Evolutionary conservation across 1,140 invertebrate genomes (phyloP).

Genomic region (Megalopta genalis): DNA sequence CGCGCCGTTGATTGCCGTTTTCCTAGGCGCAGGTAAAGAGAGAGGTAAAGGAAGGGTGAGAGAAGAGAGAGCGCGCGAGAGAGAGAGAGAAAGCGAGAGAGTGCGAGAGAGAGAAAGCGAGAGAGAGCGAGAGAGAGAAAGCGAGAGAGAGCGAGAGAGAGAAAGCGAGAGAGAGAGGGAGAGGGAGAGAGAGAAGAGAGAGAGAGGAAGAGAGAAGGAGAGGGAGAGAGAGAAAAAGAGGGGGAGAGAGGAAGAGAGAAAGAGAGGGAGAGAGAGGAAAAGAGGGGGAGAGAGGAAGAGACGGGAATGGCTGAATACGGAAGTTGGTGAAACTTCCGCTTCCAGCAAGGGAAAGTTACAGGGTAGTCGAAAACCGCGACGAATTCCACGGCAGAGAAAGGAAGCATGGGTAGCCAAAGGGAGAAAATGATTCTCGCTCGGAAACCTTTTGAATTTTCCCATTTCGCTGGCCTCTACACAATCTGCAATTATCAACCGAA

Average conservation of each 20-base stretch:
- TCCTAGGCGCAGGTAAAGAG: background rate
- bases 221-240: background rate
- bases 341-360: background rate
- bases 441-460: constrained; percentile 16
- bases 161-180: background rate
- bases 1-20: background rate
- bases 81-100: too few relatives aligned
- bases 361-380: constrained; percentile 28
- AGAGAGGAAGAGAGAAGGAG: background rate
- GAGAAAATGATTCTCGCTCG: constrained; percentile 41
- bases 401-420: background rate
- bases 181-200: background rate
- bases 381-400: constrained; percentile 31
- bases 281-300: too few relatives aligned
- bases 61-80: background rate
- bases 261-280: too few relatives aligned
- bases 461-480: background rate
- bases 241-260: background rate
- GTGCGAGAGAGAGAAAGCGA: background rate
- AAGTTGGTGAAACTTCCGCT: background rate
- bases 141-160: background rate
- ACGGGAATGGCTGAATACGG: background rate
- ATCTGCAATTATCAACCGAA: constrained; percentile 40
- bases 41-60: too few relatives aligned
- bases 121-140: background rate